Base-by-base conservation (phyloP, 1,140 invertebrate genomes). In the Danaus plexippus region DNA sequence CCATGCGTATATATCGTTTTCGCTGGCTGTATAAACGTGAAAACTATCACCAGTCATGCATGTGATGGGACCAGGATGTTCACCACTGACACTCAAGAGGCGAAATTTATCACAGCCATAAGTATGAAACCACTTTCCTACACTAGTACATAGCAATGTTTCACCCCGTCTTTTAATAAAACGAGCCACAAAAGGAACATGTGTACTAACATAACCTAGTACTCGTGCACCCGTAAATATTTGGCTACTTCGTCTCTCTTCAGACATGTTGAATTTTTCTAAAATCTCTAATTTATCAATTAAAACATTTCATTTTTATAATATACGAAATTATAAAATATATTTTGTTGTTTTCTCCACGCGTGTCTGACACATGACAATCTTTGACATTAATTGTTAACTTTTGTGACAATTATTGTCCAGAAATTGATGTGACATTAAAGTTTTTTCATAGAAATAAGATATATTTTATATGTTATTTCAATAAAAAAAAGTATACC, bases 141-240 rank as follows among this genome's bases (percentile, higher is more conserved):
- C 93, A 76, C 94, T 95, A 9, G 96, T 97, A 43, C 96, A 91
- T 12, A 98, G 90, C 13, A 98, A 88, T 71, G 95, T 95, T 87
- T 98, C 96, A 70, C 95, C 94, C 60, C 96, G 89, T 61, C 90
- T 90, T 73, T 93, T 90, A 52, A 98, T 95, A 80, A 96, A 97
- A 61, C 96, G 89, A 9, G 94, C 91, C 46, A 94, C 90, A 43
- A 96, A 90, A 5, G 97, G 96, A 63, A 98, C 90, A 64, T 96
- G 92, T 85, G 97, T 97, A 80, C 94, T 96, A n/a, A 98, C 95
- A 88, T 95, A 95, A 68, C 97, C 97, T 66, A 98, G 85, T 18
- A 95, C 94, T 59, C 96, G 90, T 77, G 94, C 94, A 7, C 92
- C 92, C 7, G 89, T 74, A 82, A 97, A 98, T 87, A 98, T 94